Base-by-base conservation (phyloP, 2,113 vertebrate species). In the Melanostigma gelatinosum region DNA sequence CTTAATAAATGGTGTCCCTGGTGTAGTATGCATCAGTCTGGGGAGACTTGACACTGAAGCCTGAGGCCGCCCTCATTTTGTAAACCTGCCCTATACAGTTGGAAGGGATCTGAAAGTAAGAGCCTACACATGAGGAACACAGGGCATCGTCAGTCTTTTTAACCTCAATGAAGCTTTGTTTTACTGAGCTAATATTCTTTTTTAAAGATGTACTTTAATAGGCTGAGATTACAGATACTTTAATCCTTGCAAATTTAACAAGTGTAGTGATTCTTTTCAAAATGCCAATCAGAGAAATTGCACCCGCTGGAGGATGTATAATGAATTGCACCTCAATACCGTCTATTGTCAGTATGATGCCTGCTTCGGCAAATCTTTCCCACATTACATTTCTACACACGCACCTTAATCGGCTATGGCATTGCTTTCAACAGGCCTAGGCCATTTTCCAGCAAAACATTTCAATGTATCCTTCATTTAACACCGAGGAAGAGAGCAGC, bases 241-340 rank as follows among this genome's bases (percentile, higher is more conserved):
- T 5, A 8, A 66, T 60, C 34, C 4, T 20, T 68, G 12, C 18
- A 42, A 81, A 68, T 12, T 24, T n/a, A 62, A 52, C 10, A 27
- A 38, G 24, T 20, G 3, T n/a, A 6, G 16, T 10, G 62, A 20
- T 20, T n/a, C 0, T 46, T 46, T 57, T 29, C 27, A 1, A 67
- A 27, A 76, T 74, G 60, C 46, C n/a, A 86, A 84, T 75, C 63
- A 77, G 79, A 34, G 84, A 76, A 90, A 92, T 38, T 85, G 86
- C 82, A 79, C 91, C 90, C 85, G 83, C 92, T 89, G 83, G 85
- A 93, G 91, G 91, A 85, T 78, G 29, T 42, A 32, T 46, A 3
- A 44, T 66, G 90, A 68, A 92, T n/a, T 85, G 68, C 89, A 92
- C 18, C 44, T 86, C 11, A 66, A 63, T 29, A 22, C 16, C 27